Evolutionary conservation across 2,113 vertebrate genomes (phyloP).

Genomic region (Dendrocopos noguchii): DNA sequence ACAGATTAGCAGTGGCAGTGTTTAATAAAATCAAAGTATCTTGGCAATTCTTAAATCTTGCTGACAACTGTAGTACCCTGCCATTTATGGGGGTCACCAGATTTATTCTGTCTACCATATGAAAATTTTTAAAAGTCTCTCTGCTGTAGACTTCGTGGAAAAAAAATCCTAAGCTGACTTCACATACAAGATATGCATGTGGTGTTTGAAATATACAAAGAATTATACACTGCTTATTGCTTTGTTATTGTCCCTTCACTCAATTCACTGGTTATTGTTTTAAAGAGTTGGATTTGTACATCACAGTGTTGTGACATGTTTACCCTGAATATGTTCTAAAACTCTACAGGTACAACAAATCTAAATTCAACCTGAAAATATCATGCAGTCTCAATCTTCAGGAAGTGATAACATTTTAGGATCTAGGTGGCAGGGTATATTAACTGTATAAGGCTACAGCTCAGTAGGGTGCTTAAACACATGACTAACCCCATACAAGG

Average conservation of each 20-base stretch:
- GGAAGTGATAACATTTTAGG: not conserved
- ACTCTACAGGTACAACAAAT: not conserved
- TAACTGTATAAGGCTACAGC: not conserved
- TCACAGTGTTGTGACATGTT: not conserved
- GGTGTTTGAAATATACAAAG: not conserved
- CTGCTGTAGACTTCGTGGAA: not conserved
- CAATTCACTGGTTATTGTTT: no score
- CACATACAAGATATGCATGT: not conserved
- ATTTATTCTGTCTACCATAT: not conserved
- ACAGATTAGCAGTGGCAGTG: not conserved
- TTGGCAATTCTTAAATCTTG: not conserved
- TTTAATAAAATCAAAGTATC: not conserved
- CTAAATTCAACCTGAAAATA: not conserved
- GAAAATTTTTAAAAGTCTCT: not conserved
- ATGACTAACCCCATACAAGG: rapidly evolving
- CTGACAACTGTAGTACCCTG: not conserved
- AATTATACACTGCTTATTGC: not conserved
- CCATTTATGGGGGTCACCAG: not conserved
- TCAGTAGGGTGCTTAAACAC: not conserved
- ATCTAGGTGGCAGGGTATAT: not conserved
- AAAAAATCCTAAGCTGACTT: not conserved
- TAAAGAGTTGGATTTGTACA: not conserved
- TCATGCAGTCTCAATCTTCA: not conserved
- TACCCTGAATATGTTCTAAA: not conserved
- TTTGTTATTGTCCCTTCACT: not conserved